Evolutionary conservation across 2,113 vertebrate genomes (phyloP).

Genomic region (Pygoscelis adeliae): DNA sequence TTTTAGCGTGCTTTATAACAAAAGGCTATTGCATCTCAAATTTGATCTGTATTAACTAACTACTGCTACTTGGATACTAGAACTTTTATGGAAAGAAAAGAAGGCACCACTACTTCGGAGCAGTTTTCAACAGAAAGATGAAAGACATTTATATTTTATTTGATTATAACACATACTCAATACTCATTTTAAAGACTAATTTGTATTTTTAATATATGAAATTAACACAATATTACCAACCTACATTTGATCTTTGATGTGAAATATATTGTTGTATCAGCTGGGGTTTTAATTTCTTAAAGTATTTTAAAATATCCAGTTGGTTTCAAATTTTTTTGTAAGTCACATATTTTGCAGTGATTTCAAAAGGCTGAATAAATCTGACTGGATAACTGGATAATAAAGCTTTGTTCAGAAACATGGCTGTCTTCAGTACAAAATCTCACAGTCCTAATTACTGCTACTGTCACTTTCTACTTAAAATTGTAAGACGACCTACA

Average conservation of each 20-base stretch:
- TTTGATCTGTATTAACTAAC: neutral
- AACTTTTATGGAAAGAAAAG: neutral
- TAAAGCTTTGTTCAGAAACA: slow-evolving; percentile 17
- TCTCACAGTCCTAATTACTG: slow-evolving; percentile 3
- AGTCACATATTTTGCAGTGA: neutral
- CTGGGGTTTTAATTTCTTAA: neutral
- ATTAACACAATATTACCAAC: neutral
- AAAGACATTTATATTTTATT: neutral
- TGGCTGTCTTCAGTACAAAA: neutral
- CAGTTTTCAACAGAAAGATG: neutral
- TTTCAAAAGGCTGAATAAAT: neutral
- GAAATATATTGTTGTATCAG: neutral
- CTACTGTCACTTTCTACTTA: slow-evolving; percentile 12
- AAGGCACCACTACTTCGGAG: neutral
- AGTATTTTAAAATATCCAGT: neutral
- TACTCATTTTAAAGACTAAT: neutral
- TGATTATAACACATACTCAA: neutral
- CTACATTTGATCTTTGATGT: neutral
- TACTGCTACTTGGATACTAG: neutral
- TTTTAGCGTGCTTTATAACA: neutral
- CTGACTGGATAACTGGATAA: neutral
- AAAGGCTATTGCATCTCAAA: neutral
- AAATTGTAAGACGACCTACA: neutral
- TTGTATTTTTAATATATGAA: neutral
- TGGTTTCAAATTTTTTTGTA: neutral